Evolutionary conservation across 2,113 vertebrate species (phyloP).

Genomic region (Peucedramus taeniatus): DNA sequence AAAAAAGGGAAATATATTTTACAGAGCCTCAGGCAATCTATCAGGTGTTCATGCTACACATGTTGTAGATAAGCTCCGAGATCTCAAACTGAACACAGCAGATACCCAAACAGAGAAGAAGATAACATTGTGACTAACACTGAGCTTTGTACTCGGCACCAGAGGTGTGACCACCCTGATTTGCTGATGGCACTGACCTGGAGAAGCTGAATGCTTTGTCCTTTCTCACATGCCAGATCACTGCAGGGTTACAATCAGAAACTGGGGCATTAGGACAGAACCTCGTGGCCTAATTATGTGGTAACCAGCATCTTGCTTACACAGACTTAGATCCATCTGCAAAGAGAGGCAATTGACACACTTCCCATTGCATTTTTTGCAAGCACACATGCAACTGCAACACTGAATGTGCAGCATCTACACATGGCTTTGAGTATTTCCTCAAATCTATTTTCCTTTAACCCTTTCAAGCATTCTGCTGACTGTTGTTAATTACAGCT

Average conservation of each 20-base stretch:
- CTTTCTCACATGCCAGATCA: not conserved
- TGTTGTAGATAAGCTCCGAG: not conserved
- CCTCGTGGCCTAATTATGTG: not conserved
- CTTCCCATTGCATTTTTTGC: not conserved
- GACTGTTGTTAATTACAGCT: not conserved
- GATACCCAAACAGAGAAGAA: not conserved
- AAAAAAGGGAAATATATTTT: not conserved
- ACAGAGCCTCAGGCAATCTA: not conserved
- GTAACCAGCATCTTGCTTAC: not conserved
- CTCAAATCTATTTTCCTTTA: not conserved
- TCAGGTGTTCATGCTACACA: not conserved
- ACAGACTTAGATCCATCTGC: not conserved
- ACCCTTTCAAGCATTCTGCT: not conserved
- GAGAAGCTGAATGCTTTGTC: not conserved
- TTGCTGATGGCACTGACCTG: not conserved
- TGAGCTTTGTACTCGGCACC: not conserved
- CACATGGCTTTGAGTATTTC: not conserved
- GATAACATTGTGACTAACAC: not conserved
- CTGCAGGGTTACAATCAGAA: not conserved
- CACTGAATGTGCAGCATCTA: not conserved
- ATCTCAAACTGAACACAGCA: not conserved
- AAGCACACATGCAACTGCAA: not conserved
- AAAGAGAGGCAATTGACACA: constrained; percentile 6
- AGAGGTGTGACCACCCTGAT: not conserved
- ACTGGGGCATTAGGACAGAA: not conserved